Conservation (phyloP, 2,888 invertebrate species). For the Hermodice carunculata region DNA sequence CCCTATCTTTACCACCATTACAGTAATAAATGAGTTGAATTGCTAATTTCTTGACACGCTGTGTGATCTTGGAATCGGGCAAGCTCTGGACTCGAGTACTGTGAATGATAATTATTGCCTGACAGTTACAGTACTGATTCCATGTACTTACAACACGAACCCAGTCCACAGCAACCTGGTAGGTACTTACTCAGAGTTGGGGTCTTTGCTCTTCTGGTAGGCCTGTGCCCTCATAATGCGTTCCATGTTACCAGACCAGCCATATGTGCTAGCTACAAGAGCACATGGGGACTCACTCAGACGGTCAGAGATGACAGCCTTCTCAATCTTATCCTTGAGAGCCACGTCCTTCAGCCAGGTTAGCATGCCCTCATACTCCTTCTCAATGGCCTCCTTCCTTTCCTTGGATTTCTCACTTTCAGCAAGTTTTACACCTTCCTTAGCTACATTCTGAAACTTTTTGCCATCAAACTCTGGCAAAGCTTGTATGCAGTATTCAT, state of each 20-base stretch:
- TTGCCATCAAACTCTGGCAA: conserved; percentile 98
- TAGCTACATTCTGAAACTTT: conserved; percentile 98
- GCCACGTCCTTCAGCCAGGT: conserved; percentile 89
- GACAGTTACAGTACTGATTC: too few relatives aligned
- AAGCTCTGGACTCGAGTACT: too few relatives aligned
- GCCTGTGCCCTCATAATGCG: conserved; percentile 90
- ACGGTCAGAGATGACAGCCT: conserved; percentile 88
- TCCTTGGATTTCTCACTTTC: conserved; percentile 82
- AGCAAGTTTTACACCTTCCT: conserved; percentile 90
- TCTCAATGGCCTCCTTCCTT: conserved; percentile 79
- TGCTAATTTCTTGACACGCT: too few relatives aligned
- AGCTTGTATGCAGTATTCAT: conserved; percentile 96
- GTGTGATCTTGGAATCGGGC: too few relatives aligned
- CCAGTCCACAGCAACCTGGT: not conserved
- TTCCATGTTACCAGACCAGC: conserved; percentile 99
- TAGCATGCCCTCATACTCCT: conserved; percentile 87
- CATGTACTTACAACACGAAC: too few relatives aligned
- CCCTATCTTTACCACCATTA: too few relatives aligned
- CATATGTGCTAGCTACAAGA: conserved; percentile 94
- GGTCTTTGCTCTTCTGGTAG: conserved; percentile 88
- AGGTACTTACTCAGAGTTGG: conserved; percentile 75
- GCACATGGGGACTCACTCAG: conserved; percentile 94
- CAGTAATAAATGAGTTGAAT: too few relatives aligned
- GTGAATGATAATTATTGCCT: too few relatives aligned
- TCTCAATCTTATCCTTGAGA: conserved; percentile 82